Base-by-base conservation (phyloP, 2,113 vertebrate species). In the Tretioscincus oriximinensis region DNA sequence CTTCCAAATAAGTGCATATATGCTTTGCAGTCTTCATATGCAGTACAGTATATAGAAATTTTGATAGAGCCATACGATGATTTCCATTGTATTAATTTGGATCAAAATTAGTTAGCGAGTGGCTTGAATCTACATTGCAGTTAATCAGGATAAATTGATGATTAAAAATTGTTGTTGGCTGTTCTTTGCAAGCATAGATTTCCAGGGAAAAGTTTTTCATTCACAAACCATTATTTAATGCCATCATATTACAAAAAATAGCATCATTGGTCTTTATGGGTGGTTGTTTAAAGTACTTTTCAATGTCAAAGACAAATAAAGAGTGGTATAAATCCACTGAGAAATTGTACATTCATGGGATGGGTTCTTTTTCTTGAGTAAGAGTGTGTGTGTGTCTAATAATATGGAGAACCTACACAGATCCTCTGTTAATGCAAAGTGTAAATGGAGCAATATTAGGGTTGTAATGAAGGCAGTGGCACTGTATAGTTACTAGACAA, bases 41-140 rank as follows among this genome's bases (percentile, higher is more conserved):
- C 35, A 41, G 35, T 71, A 77, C 87, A 84, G 88, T 67, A 75
- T 64, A 84, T 90, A 83, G 89, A 73, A 69, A 10, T 86, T 75
- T 88, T 86, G 86, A 81, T 75, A 81, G 87, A 88, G 88, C 82
- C 85, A 84, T 81, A 77, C 91, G 82, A 73, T 88, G 81, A 78
- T 87, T 82, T 86, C 88, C 84, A 90, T 20, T 91, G 86, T 86
- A 91, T 78, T 92, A 91, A 83, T 89, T 87, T 66, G 73, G 63
- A 58, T 20, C 4, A 67, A 21, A 74, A 54, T 75, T 61, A 63
- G 61, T 51, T 60, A 68, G 41, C n/a, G 65, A 7, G 51, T 12
- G 71, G 21, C 41, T 29, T 47, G 11, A 47, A 75, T 61, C 29
- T 61, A 28, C 61, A 22, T 24, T 45, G 60, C 60, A 24, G 10